phyloP scores from a whole-genome alignment of 2,113 vertebrate species.

The Cariama cristata region DNA sequence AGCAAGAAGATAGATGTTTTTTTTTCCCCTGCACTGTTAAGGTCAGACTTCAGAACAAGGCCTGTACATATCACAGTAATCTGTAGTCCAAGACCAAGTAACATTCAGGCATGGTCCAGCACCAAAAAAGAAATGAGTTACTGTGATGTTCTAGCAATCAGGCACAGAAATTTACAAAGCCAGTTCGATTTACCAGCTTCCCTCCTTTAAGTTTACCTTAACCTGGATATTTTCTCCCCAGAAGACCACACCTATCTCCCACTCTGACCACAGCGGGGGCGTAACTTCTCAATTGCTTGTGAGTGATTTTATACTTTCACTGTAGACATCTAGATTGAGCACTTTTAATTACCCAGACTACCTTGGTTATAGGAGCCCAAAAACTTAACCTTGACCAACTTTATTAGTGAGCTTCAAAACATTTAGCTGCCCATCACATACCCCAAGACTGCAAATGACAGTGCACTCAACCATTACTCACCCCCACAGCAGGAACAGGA shows the following conservation, averaged over 20 bases:
- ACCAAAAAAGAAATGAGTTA: background rate
- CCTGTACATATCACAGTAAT: background rate
- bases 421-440: background rate
- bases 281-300: background rate
- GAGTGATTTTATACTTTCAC: background rate
- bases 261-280: background rate
- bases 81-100: background rate
- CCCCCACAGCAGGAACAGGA: accelerated
- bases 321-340: background rate
- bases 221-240: background rate
- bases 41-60: background rate
- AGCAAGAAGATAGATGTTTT: background rate
- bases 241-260: background rate
- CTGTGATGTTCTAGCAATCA: background rate
- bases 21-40: background rate
- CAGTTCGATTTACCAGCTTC: background rate
- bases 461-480: background rate
- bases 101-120: background rate
- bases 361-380: background rate
- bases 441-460: background rate
- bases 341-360: background rate
- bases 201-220: background rate
- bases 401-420: background rate
- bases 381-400: background rate
- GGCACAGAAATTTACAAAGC: background rate